Base-by-base conservation (phyloP, 2,888 invertebrate genomes). In the Andrena minutula region DNA sequence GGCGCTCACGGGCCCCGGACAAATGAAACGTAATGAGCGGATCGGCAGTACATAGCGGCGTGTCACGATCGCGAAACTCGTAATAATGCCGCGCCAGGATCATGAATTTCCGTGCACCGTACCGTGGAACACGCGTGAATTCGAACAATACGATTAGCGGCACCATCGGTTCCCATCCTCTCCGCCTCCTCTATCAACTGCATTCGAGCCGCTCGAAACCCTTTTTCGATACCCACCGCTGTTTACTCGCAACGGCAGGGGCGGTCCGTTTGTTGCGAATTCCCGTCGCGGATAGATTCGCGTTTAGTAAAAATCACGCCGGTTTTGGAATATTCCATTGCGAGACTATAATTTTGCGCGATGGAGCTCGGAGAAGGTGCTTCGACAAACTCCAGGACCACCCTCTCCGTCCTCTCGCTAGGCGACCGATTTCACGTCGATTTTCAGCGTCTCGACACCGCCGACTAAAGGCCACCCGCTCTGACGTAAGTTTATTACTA, bases 401-500 rank as follows among this genome's bases (percentile, higher is more conserved):
- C 12, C 53, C n/a, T 53, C 12, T 53, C 12, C 16, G 0, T 41
- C 41, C 41, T 41, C 12, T 12, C 60, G 26, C 23, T 30, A 49
- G 12, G 16, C 51, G 47, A 47, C 51, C 64, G 76, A 79, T 80
- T 80, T 72, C 64, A 70, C 76, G 79, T 83, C 76, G 83, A 87
- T 87, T 87, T 82, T 76, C 83, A 66, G 26, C 75, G 74, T 77
- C 76, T 66, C 79, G 73, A 70, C 80, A 83, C 32, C 28, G 61
- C 41, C 56, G 68, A 49, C 68, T 58, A 53, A 69, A 68, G 72
- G 64, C 68, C 75, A 63, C 63, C 53, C 51, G 53, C 73, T 75
- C n/a, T 70, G 75, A 83, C 84, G 84, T 88, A 87, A 90, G 86
- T 88, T 90, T 86, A 88, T 90, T 89, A 90, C 85, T 84, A 83